A percentile compares a stretch with the other conserved stretches of the same genome.
These are phyloP conservation scores for Tetraneura akinire DNA, from an alignment of 1,140 invertebrate species.

Conservation along the genomic window DNA sequence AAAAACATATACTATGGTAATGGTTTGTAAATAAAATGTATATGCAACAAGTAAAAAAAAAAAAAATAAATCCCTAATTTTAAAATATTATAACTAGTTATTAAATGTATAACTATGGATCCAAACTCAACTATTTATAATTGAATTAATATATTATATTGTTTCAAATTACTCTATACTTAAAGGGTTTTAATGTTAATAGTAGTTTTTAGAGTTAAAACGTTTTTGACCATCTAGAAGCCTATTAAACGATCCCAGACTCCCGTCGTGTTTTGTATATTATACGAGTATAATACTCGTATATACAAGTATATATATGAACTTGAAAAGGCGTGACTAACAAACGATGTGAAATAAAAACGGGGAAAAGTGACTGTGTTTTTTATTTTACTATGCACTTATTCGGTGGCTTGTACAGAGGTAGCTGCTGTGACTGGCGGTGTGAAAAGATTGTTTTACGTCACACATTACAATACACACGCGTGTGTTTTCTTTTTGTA, in stretches of 20 bases:
- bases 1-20: too few relatives aligned
- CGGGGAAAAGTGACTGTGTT: slow-evolving; percentile 25
- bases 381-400: slow-evolving; percentile 40
- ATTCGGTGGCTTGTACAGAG: not conserved
- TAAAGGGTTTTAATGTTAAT: not conserved
- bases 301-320: slow-evolving; percentile 19
- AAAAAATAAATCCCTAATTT: too few relatives aligned
- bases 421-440: not conserved
- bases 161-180: not conserved
- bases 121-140: too few relatives aligned
- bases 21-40: too few relatives aligned
- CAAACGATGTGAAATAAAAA: slow-evolving; percentile 50
- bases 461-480: slow-evolving; percentile 40
- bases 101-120: not conserved
- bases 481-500: slow-evolving; percentile 37
- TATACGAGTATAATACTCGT: not conserved
- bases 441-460: slow-evolving; percentile 48
- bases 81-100: slow-evolving; percentile 7
- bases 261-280: not conserved
- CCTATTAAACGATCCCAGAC: slow-evolving; percentile 20
- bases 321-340: slow-evolving; percentile 44
- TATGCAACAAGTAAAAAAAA: too few relatives aligned
- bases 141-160: too few relatives aligned
- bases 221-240: slow-evolving; percentile 23
- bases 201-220: slow-evolving; percentile 32